These are phyloP conservation scores for Halocynthia roretzi DNA, from an alignment of 23 tunicate species.

Conservation along the genomic window DNA sequence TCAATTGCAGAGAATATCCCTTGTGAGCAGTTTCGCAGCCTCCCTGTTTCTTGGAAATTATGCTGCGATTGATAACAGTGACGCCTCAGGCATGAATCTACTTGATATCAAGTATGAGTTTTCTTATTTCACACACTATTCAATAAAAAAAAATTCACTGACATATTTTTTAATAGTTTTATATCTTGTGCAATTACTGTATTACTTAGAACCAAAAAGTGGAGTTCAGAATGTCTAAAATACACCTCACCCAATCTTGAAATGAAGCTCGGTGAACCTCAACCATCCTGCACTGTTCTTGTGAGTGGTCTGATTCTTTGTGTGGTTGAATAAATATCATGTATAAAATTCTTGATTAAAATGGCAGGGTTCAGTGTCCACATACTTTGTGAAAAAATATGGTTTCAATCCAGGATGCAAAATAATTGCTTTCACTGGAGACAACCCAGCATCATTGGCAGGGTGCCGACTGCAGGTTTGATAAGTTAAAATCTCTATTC, in stretches of 20 bases:
- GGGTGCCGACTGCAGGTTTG: slow-evolving; percentile 76
- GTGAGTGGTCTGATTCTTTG: slow-evolving; percentile 33
- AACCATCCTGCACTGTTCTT: slow-evolving; percentile 46
- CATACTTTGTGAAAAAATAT: slow-evolving; percentile 56
- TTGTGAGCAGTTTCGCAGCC: slow-evolving; percentile 81
- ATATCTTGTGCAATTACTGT: background rate
- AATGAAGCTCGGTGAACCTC: slow-evolving; percentile 70
- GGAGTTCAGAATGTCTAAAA: slow-evolving; percentile 48
- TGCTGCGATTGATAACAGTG: slow-evolving; percentile 82
- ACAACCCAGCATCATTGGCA: slow-evolving; percentile 87
- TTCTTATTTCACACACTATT: background rate
- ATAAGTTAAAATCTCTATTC: background rate
- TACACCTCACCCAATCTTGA: slow-evolving; percentile 30
- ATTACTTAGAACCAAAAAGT: slow-evolving; percentile 47
- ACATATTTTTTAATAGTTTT: background rate
- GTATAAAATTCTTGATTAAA: background rate
- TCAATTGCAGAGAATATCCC: slow-evolving; percentile 66
- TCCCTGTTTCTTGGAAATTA: slow-evolving; percentile 76
- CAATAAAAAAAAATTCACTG: background rate
- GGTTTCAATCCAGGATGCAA: slow-evolving; percentile 59
- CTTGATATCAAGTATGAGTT: slow-evolving; percentile 51
- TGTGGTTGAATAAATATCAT: background rate
- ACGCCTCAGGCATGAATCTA: slow-evolving; percentile 93
- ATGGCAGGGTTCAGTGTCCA: slow-evolving; percentile 48
- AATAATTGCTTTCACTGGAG: slow-evolving; percentile 87